phyloP scores from a whole-genome alignment of 1,140 invertebrate species.

The Antheraea pernyi region DNA sequence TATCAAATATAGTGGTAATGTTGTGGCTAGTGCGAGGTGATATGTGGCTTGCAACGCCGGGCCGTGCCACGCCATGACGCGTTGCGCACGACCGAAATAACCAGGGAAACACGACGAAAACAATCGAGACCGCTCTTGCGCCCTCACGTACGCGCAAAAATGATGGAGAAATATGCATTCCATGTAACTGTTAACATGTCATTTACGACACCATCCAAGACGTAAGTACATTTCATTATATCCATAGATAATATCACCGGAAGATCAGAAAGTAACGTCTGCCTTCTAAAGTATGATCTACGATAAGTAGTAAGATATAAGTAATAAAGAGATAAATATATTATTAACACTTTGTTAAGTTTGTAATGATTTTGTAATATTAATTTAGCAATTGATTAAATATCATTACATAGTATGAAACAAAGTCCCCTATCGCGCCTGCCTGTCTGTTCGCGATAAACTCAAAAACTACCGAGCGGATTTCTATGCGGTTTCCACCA shows the following conservation, averaged over 20 bases:
- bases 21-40: constrained; percentile 53
- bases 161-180: constrained; percentile 64
- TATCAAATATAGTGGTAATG: constrained; percentile 49
- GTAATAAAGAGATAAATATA: no score
- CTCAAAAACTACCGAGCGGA: no score
- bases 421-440: no score
- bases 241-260: neutral
- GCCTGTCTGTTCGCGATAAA: no score
- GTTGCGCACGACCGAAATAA: constrained; percentile 68
- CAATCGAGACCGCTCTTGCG: constrained; percentile 69
- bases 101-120: constrained; percentile 76
- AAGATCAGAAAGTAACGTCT: no score
- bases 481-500: no score
- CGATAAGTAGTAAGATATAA: no score
- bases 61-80: constrained; percentile 26
- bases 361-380: no score
- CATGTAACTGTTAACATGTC: neutral
- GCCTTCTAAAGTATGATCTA: no score
- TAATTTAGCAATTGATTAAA: no score
- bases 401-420: no score
- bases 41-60: constrained; percentile 48
- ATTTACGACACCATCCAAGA: neutral
- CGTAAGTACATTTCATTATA: neutral
- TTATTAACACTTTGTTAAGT: no score
- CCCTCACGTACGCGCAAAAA: constrained; percentile 66